Conservation (phyloP, 2,797 vertebrate species). For the Triplophysa bombifrons region DNA sequence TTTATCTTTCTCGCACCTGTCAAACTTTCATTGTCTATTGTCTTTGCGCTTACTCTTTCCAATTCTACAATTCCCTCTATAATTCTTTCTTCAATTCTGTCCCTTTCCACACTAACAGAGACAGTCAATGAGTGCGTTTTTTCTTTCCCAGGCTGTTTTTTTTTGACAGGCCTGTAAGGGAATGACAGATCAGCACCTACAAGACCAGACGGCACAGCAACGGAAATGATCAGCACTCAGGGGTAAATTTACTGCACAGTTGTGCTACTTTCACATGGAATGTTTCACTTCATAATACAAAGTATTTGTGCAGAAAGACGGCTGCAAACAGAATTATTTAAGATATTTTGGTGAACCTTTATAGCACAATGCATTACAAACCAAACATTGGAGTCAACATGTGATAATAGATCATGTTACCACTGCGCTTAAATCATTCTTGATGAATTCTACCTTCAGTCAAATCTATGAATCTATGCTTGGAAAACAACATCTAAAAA, state of each 20-base stretch:
- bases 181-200: not conserved
- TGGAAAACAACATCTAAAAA: too few species aligned
- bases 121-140: not conserved
- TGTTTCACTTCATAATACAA: not conserved
- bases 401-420: not conserved
- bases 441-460: too few species aligned
- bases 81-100: not conserved
- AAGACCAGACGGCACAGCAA: not conserved
- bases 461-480: too few species aligned
- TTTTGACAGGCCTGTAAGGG: constrained; percentile 2
- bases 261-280: not conserved
- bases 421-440: too few species aligned
- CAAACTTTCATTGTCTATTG: not conserved
- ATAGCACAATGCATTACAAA: not conserved
- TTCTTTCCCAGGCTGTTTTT: not conserved
- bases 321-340: not conserved
- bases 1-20: constrained; percentile 19
- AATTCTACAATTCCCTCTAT: not conserved
- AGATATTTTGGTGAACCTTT: not conserved
- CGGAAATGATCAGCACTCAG: not conserved
- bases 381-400: not conserved
- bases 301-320: not conserved
- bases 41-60: not conserved
- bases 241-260: not conserved
- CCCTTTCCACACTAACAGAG: not conserved